Evolutionary conservation across 2,888 invertebrate species (phyloP), one percentile per base, ranked within the genome.

Genomic region (Polydrusus pterygomalis): DNA sequence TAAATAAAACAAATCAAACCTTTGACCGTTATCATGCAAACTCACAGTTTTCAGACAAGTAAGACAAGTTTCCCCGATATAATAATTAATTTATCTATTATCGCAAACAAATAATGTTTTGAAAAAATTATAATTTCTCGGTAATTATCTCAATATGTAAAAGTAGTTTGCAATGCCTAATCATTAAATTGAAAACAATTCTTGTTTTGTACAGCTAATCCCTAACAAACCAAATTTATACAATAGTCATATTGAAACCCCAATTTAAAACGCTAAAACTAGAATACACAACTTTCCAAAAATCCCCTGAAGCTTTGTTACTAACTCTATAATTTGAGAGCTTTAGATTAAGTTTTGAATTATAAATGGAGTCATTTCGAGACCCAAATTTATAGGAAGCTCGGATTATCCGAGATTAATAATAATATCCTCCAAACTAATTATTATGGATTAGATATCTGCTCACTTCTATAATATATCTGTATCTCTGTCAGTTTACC

Each of bases 341-440:
- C 63, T 75, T 70, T 65, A 70, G 75, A 75, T 75, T 75, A 75
- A 49, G 75, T 75, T 75, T 75, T 75, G 70, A 75, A 75, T 75
- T 75, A 75, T 75, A 70, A 75, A 70, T 75, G 70, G 63, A 73
- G 73, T 73, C 73, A 56, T 68, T 56, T 58, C 62, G 30, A 54
- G 63, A 43, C 69, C 65, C 20, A 43, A 73, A 77, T 73, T 77
- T 74, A 76, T 77, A 70, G 74, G 70, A 70, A 77, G 69, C 43
- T 17, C 20, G 77, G 77, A 70, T 77, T 62, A 74, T 70, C 58
- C 73, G 30, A 64, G 69, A 73, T 77, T 77, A 73, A 77, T 77
- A 74, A 74, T 73, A 74, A 77, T 72, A 74, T 77, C 73, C 73
- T 58, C 38, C 74, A 54, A 77, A 77, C 73, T 77, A 77, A 77